Base-by-base conservation (phyloP, 1,140 invertebrate species). In the Bombus sibiricus region DNA sequence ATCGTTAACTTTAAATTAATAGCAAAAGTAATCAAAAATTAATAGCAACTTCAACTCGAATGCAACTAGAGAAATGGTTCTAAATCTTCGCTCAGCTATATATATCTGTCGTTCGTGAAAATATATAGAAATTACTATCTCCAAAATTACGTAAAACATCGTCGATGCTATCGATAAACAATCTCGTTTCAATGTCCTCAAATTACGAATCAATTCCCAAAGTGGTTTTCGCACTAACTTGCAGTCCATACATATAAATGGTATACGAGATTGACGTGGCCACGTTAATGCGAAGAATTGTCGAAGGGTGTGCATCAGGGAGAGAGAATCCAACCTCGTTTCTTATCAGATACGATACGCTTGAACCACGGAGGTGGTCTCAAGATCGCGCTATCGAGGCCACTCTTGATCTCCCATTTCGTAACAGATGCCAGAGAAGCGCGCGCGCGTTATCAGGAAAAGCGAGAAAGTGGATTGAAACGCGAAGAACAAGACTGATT, bases 401-500 rank as follows among this genome's bases (percentile, higher is more conserved):
- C 77, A 82, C 76, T 81, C 73, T 83, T 73, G 76, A 86, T 86
- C 74, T 68, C 43, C 71, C n/a, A 10, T n/a, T 32, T 47, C 28
- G 13, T 13, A 15, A 41, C 28, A 22, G 25, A n/a, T n/a, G 39
- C 39, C 13, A 10, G n/a, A n/a, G 59, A 62, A 32, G 32, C 73
- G 18, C 73, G 10, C n/a, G 28, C 47, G 18, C 13, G 66, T 69
- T 79, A 53, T 72, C 77, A 37, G 66, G 69, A 39, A 80, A 72
- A 83, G 85, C 85, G 74, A 81, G 78, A 73, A 59, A 83, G 80
- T 83, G 81, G 78, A 86, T 86, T 83, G 81, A 83, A 86, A 68
- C 68, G 81, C 66, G 81, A 34, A 66, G 68, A 76, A 71, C 53
- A 80, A 86, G 86, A 84, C 79, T 79, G 75, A 83, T 84, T 72